Conservation (phyloP, 92 coral and sea anemone species). For the Pocillopora grandis region DNA sequence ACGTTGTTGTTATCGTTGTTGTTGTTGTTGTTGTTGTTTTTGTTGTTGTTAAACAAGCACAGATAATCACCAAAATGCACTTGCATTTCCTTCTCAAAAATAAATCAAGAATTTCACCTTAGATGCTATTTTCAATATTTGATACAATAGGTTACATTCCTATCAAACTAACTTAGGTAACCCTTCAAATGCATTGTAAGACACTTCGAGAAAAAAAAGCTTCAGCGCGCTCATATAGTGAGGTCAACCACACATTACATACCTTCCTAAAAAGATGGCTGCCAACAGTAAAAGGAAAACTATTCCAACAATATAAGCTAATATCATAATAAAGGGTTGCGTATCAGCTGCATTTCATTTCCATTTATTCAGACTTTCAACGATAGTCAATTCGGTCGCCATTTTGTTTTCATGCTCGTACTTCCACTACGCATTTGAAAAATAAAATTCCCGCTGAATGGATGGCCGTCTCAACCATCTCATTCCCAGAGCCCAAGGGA, state of each 20-base stretch:
- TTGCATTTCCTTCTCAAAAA: too few species aligned
- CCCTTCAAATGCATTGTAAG: too few species aligned
- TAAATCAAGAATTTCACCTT: too few species aligned
- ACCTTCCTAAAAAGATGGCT: conserved; percentile 85
- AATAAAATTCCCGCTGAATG: conserved; percentile 2
- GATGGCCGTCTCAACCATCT: conserved; percentile 2
- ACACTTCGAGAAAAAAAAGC: too few species aligned
- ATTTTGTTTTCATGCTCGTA: conserved; percentile 23
- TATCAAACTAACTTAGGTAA: too few species aligned
- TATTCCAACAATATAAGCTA: conserved; percentile 52
- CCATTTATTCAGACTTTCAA: neutral
- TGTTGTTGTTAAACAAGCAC: too few species aligned
- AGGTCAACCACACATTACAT: neutral
- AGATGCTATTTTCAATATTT: too few species aligned
- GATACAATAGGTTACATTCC: too few species aligned
- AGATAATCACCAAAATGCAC: too few species aligned
- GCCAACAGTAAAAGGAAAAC: conserved; percentile 46
- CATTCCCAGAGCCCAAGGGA: neutral
- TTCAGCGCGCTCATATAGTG: too few species aligned
- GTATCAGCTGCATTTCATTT: neutral
- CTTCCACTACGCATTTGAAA: neutral
- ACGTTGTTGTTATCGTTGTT: too few species aligned
- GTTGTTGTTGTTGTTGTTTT: too few species aligned
- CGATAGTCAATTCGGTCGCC: neutral
- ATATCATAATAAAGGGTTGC: conserved; percentile 51